Percentiles rank a stretch among this genome's conserved stretches.
Evolutionary conservation across 2,113 vertebrate species (phyloP).

Genomic region (Syngnathus typhle): DNA sequence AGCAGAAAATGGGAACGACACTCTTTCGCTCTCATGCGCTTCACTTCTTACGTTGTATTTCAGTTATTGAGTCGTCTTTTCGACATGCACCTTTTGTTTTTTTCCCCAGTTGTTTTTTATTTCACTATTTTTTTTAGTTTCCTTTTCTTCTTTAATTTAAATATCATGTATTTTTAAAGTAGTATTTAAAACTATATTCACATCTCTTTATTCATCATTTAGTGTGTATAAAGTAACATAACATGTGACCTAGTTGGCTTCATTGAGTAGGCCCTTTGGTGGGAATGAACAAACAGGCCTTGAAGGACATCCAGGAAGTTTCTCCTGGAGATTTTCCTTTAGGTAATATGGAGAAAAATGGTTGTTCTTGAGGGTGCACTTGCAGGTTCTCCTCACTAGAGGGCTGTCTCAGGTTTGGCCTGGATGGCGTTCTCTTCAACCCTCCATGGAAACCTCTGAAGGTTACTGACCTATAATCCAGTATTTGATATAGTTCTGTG

Average conservation of each 20-base stretch:
- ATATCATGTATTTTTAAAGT: too few species aligned
- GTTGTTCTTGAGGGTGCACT: constrained; percentile 10
- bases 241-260: neutral
- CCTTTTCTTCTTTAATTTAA: neutral
- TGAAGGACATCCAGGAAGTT: constrained; percentile 62
- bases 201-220: too few species aligned
- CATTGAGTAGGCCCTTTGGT: neutral
- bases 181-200: too few species aligned
- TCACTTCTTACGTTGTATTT: constrained; percentile 24
- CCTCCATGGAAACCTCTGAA: neutral
- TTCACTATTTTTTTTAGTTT: neutral
- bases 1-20: constrained; percentile 57
- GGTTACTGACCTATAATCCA: too few species aligned
- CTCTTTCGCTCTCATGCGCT: constrained; percentile 46
- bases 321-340: constrained; percentile 56
- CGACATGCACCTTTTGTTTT: too few species aligned
- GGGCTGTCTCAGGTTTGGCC: constrained; percentile 49
- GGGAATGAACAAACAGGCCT: constrained; percentile 18
- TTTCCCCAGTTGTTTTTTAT: too few species aligned
- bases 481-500: neutral
- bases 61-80: too few species aligned
- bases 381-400: constrained; percentile 36
- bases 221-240: neutral
- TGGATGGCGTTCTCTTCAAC: neutral
- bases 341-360: constrained; percentile 43